These are phyloP conservation scores for Podarcis raffonei DNA, from an alignment of 2,113 vertebrate species.

Conservation along the genomic window DNA sequence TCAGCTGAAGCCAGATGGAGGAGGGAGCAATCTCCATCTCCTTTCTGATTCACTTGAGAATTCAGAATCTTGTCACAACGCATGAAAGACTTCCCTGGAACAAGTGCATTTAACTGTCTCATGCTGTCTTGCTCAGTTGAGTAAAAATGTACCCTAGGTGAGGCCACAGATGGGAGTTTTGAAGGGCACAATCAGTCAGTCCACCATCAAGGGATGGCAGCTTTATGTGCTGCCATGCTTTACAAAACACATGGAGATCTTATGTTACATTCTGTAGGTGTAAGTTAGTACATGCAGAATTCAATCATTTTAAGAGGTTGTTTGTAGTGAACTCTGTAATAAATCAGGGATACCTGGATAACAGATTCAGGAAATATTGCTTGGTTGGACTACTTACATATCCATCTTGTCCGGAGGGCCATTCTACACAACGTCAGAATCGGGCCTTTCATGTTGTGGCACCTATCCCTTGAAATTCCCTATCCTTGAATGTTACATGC, in stretches of 20 bases:
- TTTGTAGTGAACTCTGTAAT: not conserved
- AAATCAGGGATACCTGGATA: not conserved
- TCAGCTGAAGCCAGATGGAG: not conserved
- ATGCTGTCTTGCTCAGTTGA: not conserved
- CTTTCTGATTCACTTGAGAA: not conserved
- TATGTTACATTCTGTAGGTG: not conserved
- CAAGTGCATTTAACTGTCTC: not conserved
- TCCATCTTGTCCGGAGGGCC: too few species aligned
- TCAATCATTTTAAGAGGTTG: not conserved
- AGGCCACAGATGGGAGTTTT: not conserved
- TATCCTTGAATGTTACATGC: too few species aligned
- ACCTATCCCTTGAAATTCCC: too few species aligned
- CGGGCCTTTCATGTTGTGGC: too few species aligned
- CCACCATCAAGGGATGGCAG: not conserved
- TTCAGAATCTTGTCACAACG: not conserved
- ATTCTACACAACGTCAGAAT: too few species aligned
- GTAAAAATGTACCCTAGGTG: not conserved
- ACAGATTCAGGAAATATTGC: not conserved
- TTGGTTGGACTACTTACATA: not conserved
- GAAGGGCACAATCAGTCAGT: not conserved
- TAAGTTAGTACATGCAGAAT: not conserved
- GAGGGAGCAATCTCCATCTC: not conserved
- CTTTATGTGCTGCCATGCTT: not conserved
- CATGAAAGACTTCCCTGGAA: slow-evolving; percentile 2
- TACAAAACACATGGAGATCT: not conserved